Conservation (phyloP, 2,888 invertebrate genomes). For the Hipparchia sbordonii region DNA sequence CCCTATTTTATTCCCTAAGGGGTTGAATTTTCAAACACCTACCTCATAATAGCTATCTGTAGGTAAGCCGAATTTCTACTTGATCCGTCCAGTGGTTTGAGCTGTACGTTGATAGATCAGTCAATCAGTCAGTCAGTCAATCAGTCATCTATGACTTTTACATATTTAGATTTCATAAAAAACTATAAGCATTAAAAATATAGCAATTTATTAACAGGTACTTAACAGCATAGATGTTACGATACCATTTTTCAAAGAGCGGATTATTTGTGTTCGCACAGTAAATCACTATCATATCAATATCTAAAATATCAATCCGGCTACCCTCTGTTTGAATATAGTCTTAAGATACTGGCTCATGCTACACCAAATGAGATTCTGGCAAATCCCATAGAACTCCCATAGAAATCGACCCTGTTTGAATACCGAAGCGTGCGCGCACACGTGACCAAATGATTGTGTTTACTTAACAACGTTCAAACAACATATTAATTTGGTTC, state of each 20-base stretch:
- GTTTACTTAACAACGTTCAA: constrained; percentile 80
- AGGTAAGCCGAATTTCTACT: no score
- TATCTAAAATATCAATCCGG: constrained; percentile 77
- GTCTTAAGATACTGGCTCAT: constrained; percentile 77
- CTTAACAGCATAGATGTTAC: not conserved
- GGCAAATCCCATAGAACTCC: constrained; percentile 71
- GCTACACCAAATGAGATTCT: constrained; percentile 70
- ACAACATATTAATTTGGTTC: constrained; percentile 81
- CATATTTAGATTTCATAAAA: no score
- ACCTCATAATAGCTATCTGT: no score
- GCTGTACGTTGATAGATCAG: no score
- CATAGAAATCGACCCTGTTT: constrained; percentile 45
- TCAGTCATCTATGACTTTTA: no score
- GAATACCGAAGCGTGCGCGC: constrained; percentile 67
- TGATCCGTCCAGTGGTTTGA: no score
- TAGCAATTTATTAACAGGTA: constrained; percentile 5
- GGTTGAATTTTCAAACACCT: no score
- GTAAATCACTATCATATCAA: constrained; percentile 78
- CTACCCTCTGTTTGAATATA: constrained; percentile 74
- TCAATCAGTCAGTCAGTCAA: no score
- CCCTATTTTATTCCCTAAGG: no score
- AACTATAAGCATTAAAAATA: not conserved
- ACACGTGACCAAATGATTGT: constrained; percentile 77
- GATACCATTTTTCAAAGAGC: constrained; percentile 42
- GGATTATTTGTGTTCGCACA: constrained; percentile 73